These are phyloP conservation scores for Echeneis naucrates DNA, from an alignment of 2,797 vertebrate genomes.

Conservation along the genomic window DNA sequence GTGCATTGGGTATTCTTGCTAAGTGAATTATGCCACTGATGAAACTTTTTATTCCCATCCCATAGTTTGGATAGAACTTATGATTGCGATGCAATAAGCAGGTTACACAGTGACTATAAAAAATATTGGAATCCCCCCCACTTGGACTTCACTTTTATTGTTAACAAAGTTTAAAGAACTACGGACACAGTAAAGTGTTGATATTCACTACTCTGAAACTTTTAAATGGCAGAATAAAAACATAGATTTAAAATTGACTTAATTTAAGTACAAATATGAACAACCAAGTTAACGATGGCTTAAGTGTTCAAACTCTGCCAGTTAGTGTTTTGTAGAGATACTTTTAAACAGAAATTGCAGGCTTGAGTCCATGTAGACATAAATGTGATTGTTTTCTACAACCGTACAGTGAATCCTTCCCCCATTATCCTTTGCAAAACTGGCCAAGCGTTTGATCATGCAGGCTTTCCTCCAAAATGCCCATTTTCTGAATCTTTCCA, in stretches of 20 bases:
- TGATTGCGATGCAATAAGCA: conserved; percentile 43
- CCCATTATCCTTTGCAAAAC: not conserved
- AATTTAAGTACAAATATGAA: conserved; percentile 8
- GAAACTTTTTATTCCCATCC: conserved; percentile 62
- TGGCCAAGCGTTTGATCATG: too few species aligned
- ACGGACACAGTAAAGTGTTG: conserved; percentile 11
- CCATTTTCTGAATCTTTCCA: not conserved
- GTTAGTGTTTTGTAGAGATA: not conserved
- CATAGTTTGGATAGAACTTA: conserved; percentile 40
- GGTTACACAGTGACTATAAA: conserved; percentile 9
- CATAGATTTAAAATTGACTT: not conserved
- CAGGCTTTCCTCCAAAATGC: not conserved
- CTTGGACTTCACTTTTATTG: conserved; percentile 9
- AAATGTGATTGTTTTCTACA: not conserved
- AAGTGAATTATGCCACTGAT: conserved; percentile 69
- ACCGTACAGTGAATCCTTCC: not conserved
- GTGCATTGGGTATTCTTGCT: conserved; percentile 59
- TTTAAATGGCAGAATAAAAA: not conserved
- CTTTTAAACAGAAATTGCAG: conserved; percentile 1
- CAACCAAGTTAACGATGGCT: conserved; percentile 1
- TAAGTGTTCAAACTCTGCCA: not conserved
- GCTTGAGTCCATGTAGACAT: not conserved
- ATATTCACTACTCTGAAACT: conserved; percentile 11
- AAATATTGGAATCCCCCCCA: not conserved
- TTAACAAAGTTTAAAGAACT: conserved; percentile 27